Conservation (phyloP, 53 echinoderm and acorn worm species). For the Zoroaster sp. region DNA sequence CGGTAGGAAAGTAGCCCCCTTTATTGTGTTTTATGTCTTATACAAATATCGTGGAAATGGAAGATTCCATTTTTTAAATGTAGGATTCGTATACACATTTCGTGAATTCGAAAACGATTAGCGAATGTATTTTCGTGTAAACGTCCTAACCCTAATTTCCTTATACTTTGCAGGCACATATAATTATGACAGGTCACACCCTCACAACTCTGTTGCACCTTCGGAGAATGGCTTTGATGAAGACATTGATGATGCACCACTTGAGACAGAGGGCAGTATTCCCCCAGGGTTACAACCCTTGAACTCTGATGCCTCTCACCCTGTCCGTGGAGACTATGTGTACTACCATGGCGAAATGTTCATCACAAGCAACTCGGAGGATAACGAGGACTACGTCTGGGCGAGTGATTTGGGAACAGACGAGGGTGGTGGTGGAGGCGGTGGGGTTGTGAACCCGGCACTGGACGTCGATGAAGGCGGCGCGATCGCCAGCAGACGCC, state of each 20-base stretch:
- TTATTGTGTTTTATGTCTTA: no score
- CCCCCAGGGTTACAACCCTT: constrained; percentile 4
- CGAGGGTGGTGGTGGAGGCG: constrained; percentile 18
- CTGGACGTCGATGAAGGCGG: constrained; percentile 9
- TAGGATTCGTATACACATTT: background rate
- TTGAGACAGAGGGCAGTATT: background rate
- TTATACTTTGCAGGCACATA: background rate
- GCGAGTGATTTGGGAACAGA: background rate
- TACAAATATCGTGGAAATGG: no score
- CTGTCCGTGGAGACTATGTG: constrained; percentile 78
- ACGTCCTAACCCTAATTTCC: no score
- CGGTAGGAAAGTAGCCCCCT: no score
- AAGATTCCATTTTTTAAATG: no score
- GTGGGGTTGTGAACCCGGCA: constrained; percentile 36
- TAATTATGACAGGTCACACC: background rate
- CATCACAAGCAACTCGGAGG: constrained; percentile 69
- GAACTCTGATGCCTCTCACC: background rate
- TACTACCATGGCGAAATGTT: constrained; percentile 93
- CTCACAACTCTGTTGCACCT: background rate
- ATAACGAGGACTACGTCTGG: constrained; percentile 59
- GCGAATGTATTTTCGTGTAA: no score
- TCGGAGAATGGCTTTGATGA: background rate
- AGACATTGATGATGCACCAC: background rate
- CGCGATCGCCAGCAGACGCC: background rate
- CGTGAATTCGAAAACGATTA: background rate